Base-by-base conservation (phyloP, 2,113 vertebrate species). In the Pterocles orientalis region DNA sequence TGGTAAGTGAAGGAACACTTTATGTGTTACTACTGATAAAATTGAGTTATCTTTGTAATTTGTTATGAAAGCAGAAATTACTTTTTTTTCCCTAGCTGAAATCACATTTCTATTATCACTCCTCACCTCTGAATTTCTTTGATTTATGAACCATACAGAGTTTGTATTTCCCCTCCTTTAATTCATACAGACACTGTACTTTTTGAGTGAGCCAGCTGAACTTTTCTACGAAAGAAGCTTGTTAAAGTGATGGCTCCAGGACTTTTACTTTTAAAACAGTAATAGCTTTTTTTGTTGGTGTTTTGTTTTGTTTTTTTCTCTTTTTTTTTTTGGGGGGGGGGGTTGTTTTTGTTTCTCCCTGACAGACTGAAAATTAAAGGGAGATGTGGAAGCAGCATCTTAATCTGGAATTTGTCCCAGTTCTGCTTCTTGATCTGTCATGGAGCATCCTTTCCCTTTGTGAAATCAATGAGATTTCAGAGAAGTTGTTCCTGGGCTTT, bases 1-100 rank as follows among this genome's bases (percentile, higher is more conserved):
- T 88, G 70, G 48, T 77, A 86, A 76, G 68, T 56, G 90, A 64
- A 88, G 60, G 75, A 51, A 75, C 41, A 24, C 81, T 91, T 86
- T 83, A 31, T 92, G 31, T 83, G 60, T 75, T 85, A 83, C 85
- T 71, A 68, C 86, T 82, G 93, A 92, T 95, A 91, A 92, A 95
- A 82, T 8, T 80, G 76, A 86, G 45, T 96, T 89, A 29, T 84
- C 33, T 62, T 87, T 92, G 83, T 86, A 76, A 88, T 85, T 92
- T 87, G 28, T 91, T 93, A 61, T 73, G 86, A 92, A 93, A 91
- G 85, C 56, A 65, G 68, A 92, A 86, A 80, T 95, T 23, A 41
- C 66, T 65, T 89, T 62, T 82, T 68, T 65, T 53, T 60, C 73
- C 53, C 57, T 25, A 53, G 58, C 72, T 83, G 76, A 86, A 94